phyloP scores from a whole-genome alignment of 1,140 invertebrate genomes.

The Drosophila ficusphila region DNA sequence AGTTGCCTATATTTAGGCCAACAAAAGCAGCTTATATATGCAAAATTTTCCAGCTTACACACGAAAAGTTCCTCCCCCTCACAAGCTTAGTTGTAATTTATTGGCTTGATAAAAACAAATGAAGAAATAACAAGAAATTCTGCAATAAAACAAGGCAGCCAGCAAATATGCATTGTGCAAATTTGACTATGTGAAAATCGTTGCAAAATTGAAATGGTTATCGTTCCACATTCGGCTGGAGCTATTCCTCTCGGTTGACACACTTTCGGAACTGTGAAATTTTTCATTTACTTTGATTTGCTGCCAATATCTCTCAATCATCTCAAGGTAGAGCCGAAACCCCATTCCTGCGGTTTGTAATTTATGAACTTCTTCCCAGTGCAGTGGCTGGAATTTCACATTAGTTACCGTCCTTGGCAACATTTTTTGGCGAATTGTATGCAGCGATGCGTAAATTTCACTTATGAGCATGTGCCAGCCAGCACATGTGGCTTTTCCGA shows the following conservation, averaged over 20 bases:
- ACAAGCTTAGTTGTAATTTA: constrained; percentile 61
- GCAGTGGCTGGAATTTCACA: constrained; percentile 39
- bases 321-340: constrained; percentile 4
- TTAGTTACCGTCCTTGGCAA: constrained; percentile 65
- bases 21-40: constrained; percentile 74
- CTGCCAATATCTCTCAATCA: constrained; percentile 38
- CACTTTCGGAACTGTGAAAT: constrained; percentile 57
- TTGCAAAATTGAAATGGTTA: constrained; percentile 59
- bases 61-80: constrained; percentile 7
- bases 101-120: constrained; percentile 74
- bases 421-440: constrained; percentile 76
- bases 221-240: constrained; percentile 5
- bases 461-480: constrained; percentile 44
- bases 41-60: constrained; percentile 67
- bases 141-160: constrained; percentile 56
- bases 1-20: constrained; percentile 53
- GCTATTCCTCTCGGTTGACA: constrained; percentile 25
- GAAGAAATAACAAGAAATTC: constrained; percentile 71
- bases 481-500: constrained; percentile 9
- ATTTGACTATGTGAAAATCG: constrained; percentile 64
- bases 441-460: constrained; percentile 78
- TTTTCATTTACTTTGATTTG: constrained; percentile 66
- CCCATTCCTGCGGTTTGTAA: constrained; percentile 52
- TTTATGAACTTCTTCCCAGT: constrained; percentile 56
- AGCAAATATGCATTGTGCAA: constrained; percentile 58